phyloP scores from a whole-genome alignment of 2,113 vertebrate genomes.

The Vanacampus margaritifer region DNA sequence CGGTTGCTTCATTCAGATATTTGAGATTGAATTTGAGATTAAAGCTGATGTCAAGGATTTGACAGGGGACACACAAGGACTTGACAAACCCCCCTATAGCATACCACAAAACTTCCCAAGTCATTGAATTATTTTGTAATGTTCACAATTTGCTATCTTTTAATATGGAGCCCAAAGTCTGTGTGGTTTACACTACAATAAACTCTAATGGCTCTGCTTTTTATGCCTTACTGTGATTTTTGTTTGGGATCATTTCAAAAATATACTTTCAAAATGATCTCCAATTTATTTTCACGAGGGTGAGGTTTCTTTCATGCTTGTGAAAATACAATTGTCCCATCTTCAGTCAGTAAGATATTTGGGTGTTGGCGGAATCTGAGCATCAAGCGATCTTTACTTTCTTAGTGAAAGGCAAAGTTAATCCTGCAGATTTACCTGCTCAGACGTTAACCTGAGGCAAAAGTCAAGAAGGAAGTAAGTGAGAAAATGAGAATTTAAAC shows the following conservation, averaged over 20 bases:
- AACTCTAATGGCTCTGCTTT: too few relatives aligned
- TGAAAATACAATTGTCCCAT: constrained; percentile 1
- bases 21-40: not conserved
- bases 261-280: too few relatives aligned
- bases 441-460: constrained; percentile 36
- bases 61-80: not conserved
- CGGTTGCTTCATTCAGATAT: too few relatives aligned
- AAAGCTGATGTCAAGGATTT: too few relatives aligned
- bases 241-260: not conserved
- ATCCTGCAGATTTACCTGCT: constrained; percentile 42
- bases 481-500: constrained; percentile 10
- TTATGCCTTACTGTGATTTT: not conserved
- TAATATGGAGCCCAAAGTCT: too few relatives aligned
- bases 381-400: constrained; percentile 18
- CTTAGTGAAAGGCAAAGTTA: constrained; percentile 27
- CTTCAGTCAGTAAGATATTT: not conserved
- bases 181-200: too few relatives aligned
- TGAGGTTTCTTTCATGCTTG: not conserved
- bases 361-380: constrained; percentile 19
- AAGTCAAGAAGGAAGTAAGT: constrained; percentile 14
- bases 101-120: not conserved
- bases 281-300: not conserved
- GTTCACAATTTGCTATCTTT: not conserved
- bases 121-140: not conserved
- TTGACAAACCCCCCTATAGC: not conserved